phyloP scores from a whole-genome alignment of 2,888 invertebrate genomes.

The Meandrusa payeni region DNA sequence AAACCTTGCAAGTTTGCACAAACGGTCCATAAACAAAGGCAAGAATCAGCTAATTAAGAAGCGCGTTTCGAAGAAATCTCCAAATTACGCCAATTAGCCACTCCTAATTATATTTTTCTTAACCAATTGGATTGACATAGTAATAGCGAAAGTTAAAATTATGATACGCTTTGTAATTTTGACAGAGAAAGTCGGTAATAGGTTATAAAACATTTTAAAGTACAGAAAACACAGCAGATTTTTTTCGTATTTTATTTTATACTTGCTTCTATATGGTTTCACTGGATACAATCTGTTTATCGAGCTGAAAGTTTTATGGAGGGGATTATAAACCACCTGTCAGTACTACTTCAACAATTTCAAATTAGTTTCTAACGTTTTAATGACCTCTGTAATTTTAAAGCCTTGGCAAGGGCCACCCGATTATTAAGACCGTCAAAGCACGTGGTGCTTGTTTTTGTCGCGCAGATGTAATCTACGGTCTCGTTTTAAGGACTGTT shows the following conservation, averaged over 20 bases:
- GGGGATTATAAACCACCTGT: background rate
- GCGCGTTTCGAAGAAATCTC: slow-evolving; percentile 15
- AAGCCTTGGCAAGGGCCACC: too few species aligned
- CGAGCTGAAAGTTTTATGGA: too few species aligned
- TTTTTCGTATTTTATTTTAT: too few species aligned
- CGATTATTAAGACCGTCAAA: too few species aligned
- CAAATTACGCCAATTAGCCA: slow-evolving; percentile 47
- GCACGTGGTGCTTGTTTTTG: too few species aligned
- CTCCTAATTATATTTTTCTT: slow-evolving; percentile 55
- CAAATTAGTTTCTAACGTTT: too few species aligned
- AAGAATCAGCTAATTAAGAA: slow-evolving; percentile 14
- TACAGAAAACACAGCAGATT: slow-evolving; percentile 24
- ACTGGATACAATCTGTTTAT: too few species aligned
- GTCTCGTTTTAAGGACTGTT: too few species aligned
- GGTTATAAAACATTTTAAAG: slow-evolving; percentile 38
- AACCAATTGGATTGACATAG: slow-evolving; percentile 67
- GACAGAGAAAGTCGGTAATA: slow-evolving; percentile 66
- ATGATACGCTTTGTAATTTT: slow-evolving; percentile 69
- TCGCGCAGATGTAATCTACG: too few species aligned
- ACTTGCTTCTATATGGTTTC: too few species aligned
- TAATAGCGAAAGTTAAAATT: slow-evolving; percentile 70
- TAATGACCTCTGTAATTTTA: too few species aligned
- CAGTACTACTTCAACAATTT: too few species aligned
- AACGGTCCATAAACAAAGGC: slow-evolving; percentile 16
- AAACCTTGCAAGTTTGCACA: background rate